A percentile compares a stretch with the other conserved stretches of the same genome.
Evolutionary conservation across 2,888 invertebrate species (phyloP).

Genomic region (Hirtodrosophila confusa): DNA sequence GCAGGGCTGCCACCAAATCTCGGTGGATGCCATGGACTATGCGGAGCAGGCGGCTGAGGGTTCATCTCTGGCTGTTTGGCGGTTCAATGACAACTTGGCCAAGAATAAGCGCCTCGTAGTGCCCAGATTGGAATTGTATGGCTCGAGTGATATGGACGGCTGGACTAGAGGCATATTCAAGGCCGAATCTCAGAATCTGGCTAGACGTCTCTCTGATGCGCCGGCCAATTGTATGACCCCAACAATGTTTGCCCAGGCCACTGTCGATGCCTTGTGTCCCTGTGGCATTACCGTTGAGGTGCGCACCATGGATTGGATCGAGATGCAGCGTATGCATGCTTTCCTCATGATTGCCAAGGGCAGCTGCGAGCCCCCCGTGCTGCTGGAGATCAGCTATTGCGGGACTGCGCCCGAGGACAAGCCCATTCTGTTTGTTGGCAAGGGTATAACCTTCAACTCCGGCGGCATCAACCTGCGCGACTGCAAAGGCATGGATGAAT

Average conservation of each 20-base stretch:
- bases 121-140: constrained; percentile 85
- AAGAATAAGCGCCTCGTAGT: constrained; percentile 83
- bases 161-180: constrained; percentile 88
- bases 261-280: constrained; percentile 87
- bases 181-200: constrained; percentile 90
- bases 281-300: constrained; percentile 85
- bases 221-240: constrained; percentile 92
- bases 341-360: constrained; percentile 84
- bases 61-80: constrained; percentile 85
- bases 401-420: constrained; percentile 84
- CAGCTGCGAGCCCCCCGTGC: constrained; percentile 86
- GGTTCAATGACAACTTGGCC: constrained; percentile 87
- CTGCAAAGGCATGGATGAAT: constrained; percentile 75
- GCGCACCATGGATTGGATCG: constrained; percentile 86
- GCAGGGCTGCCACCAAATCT: constrained; percentile 85
- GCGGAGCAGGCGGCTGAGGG: constrained; percentile 89
- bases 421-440: constrained; percentile 86
- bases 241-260: constrained; percentile 88
- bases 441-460: constrained; percentile 86
- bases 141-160: constrained; percentile 85
- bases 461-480: constrained; percentile 81
- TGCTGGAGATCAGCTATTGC: constrained; percentile 86
- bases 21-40: constrained; percentile 87
- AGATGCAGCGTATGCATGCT: constrained; percentile 85
- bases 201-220: constrained; percentile 88